Evolutionary conservation across 1,140 invertebrate species (phyloP), one percentile per base, ranked within the genome.

Genomic region (Euura saliciscinereae): DNA sequence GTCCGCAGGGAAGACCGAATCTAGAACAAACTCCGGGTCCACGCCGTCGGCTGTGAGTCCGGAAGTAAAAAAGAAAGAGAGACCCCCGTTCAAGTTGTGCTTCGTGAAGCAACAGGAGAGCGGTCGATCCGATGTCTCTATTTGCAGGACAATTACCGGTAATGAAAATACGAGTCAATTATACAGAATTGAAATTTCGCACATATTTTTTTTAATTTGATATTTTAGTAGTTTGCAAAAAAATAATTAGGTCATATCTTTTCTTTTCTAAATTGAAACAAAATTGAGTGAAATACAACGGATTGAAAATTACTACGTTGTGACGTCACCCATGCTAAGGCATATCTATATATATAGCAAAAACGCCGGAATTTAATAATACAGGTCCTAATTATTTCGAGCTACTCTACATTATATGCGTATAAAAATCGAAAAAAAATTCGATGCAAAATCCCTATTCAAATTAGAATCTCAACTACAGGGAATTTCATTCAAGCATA

Each of bases 11-110:
- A 59, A 59, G 51, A 59, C 51, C 3, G 51, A 59, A 59, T 59
- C 51, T 11, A 59, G 51, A n/a, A n/a, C 3, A n/a, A n/a, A 59
- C 13, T 59, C 51, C 2, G 51, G 51, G 13, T 59, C 51, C 3
- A 5, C 51, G 51, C 3, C 8, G 51, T 59, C 51, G 51, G 51
- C 51, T 59, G 8, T 59, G 51, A 59, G 51, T 59, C 51, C 10
- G 13, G 51, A 8, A 6, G 13, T 11, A 8, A 28, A 28, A 28
- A 59, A 59, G 51, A 59, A 59, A 4, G 82, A 82, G 71, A 78
- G 71, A 70, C 81, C 81, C 1, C 83, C 81, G 8, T 86, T 86
- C 45, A 84, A 83, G 28, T 73, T 86, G 43, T 85, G 82, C 45
- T 86, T 86, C 72, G 76, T 84, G 11, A 81, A 79, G 67, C 75